Conservation (phyloP, 2,888 invertebrate genomes). For the Ceriagrion tenellum region DNA sequence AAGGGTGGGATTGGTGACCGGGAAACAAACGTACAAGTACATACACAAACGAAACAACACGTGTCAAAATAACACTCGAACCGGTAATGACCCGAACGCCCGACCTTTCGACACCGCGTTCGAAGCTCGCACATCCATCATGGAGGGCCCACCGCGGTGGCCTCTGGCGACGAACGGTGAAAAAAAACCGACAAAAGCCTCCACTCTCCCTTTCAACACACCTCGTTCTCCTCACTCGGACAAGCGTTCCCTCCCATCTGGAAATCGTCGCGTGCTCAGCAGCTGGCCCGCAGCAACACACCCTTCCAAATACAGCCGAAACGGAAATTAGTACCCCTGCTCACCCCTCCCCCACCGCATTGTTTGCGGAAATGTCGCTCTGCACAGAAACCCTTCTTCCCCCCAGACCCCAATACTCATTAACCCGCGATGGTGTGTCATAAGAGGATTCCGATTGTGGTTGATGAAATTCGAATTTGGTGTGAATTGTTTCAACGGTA, state of each 20-base stretch:
- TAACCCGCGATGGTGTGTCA: not conserved
- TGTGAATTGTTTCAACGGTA: not conserved
- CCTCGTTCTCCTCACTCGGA: not conserved
- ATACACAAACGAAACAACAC: not conserved
- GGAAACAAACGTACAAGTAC: not conserved
- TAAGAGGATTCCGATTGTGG: not conserved
- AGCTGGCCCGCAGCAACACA: not conserved
- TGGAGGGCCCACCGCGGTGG: not conserved
- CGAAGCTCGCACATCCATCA: not conserved
- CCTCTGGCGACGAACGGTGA: not conserved
- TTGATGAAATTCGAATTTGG: not conserved
- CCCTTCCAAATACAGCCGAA: not conserved
- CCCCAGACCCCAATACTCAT: not conserved
- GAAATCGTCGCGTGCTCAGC: not conserved
- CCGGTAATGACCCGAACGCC: not conserved
- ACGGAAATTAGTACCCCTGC: not conserved
- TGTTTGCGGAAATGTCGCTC: not conserved
- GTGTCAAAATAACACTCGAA: slow-evolving; percentile 30
- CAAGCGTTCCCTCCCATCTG: not conserved
- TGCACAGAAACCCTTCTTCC: not conserved
- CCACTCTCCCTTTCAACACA: not conserved
- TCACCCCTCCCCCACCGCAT: not conserved
- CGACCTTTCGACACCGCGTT: not conserved
- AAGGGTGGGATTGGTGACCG: not conserved
- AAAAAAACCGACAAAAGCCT: not conserved